phyloP scores from a whole-genome alignment of 2,797 vertebrate species.

The Natrix natrix region DNA sequence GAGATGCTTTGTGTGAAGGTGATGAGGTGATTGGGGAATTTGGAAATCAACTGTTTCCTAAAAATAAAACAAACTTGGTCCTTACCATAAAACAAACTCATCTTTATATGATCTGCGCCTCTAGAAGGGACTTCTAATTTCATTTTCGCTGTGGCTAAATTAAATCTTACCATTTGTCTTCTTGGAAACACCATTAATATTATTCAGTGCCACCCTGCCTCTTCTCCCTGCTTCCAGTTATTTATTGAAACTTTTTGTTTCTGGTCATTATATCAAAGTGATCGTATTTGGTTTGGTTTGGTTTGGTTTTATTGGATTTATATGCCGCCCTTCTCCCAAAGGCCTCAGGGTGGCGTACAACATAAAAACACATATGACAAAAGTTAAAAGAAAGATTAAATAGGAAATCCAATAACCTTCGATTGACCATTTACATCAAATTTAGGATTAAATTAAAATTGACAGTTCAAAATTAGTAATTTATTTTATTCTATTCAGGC shows the following conservation, averaged over 20 bases:
- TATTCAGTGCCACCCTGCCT: background rate
- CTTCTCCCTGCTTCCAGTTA: background rate
- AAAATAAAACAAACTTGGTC: background rate
- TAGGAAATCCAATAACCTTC: no score
- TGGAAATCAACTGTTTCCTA: background rate
- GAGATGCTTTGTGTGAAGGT: background rate
- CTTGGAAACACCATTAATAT: background rate
- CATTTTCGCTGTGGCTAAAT: background rate
- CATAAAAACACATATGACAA: no score
- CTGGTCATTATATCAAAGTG: background rate
- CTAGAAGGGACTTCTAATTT: background rate
- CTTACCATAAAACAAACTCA: background rate
- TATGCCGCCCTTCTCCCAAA: no score
- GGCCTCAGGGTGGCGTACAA: no score
- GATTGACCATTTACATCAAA: no score
- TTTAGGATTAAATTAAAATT: no score
- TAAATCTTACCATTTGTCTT: background rate
- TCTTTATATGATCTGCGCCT: background rate
- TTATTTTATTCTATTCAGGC: no score
- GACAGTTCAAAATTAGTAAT: no score
- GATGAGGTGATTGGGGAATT: background rate
- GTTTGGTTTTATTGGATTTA: no score
- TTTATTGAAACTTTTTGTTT: slow-evolving; percentile 6
- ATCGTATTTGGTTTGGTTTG: background rate
- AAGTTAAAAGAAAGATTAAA: no score